Conservation (phyloP, 92 coral and sea anemone genomes). For the Paragorgia papillata region DNA sequence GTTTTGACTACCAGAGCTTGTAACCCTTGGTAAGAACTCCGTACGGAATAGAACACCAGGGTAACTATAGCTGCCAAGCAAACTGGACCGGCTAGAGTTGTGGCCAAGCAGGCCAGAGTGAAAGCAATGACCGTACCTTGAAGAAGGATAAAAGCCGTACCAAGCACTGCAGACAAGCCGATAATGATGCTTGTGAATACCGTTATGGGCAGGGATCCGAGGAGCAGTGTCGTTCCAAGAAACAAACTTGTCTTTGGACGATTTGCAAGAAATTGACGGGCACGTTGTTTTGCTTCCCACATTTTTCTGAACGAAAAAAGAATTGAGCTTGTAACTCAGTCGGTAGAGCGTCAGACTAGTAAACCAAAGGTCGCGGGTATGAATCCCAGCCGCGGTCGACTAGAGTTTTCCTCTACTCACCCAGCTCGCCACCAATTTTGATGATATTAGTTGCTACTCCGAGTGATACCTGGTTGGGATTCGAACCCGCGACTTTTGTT, state of each 20-base stretch:
- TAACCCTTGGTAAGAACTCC: conserved; percentile 13
- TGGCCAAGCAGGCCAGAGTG: background rate
- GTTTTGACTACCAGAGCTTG: background rate
- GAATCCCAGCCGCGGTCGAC: too few relatives aligned
- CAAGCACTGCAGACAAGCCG: background rate
- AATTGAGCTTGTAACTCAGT: too few relatives aligned
- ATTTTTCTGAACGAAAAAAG: background rate
- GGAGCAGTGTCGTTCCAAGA: conserved; percentile 34
- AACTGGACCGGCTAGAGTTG: conserved; percentile 21
- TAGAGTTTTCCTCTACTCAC: too few relatives aligned
- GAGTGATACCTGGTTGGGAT: too few relatives aligned
- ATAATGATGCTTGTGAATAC: conserved; percentile 24
- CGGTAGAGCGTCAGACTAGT: too few relatives aligned
- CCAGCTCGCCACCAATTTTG: too few relatives aligned
- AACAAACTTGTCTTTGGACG: conserved; percentile 34
- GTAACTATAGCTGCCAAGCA: conserved; percentile 13
- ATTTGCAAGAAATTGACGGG: conserved; percentile 2
- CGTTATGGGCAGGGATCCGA: conserved; percentile 30
- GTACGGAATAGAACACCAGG: conserved; percentile 25
- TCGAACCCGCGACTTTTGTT: too few relatives aligned
- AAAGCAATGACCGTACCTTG: conserved; percentile 31
- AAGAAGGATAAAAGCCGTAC: conserved; percentile 14
- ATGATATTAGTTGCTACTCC: too few relatives aligned
- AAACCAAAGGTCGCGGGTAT: too few relatives aligned
- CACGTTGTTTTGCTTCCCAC: conserved; percentile 17